phyloP scores from a whole-genome alignment of 2,113 vertebrate species.

The Ophiodon elongatus region DNA sequence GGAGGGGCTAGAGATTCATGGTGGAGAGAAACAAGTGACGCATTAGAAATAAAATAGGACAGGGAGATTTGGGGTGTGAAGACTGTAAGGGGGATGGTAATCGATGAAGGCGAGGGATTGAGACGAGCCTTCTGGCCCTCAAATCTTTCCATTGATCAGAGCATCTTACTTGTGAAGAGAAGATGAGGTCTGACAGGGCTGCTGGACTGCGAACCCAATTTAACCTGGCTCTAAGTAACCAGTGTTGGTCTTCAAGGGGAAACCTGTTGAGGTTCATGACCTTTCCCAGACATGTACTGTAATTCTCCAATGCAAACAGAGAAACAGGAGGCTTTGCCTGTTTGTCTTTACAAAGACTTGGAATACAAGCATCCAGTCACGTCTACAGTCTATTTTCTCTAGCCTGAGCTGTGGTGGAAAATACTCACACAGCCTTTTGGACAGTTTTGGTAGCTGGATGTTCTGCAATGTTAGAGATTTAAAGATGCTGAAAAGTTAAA shows the following conservation, averaged over 20 bases:
- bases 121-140: slow-evolving; percentile 34
- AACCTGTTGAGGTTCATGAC: slow-evolving; percentile 14
- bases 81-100: slow-evolving; percentile 48
- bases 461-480: background rate
- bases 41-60: slow-evolving; percentile 47
- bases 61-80: slow-evolving; percentile 23
- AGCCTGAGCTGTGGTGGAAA: background rate
- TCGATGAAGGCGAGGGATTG: slow-evolving; percentile 54
- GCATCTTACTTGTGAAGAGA: slow-evolving; percentile 20
- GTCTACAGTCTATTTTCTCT: slow-evolving; percentile 3
- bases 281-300: background rate
- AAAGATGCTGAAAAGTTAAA: background rate
- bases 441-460: background rate
- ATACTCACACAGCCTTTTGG: background rate
- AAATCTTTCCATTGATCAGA: slow-evolving; percentile 69
- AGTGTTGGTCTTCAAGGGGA: slow-evolving; percentile 14
- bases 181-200: slow-evolving; percentile 14
- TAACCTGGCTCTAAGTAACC: slow-evolving; percentile 40
- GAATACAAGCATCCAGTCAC: background rate
- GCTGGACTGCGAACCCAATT: slow-evolving; percentile 39
- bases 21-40: slow-evolving; percentile 3
- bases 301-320: background rate
- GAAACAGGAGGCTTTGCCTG: background rate
- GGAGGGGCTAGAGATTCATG: background rate
- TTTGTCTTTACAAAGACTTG: background rate